phyloP scores from a whole-genome alignment of 1,140 invertebrate species.

The Cyclargus thomasi region DNA sequence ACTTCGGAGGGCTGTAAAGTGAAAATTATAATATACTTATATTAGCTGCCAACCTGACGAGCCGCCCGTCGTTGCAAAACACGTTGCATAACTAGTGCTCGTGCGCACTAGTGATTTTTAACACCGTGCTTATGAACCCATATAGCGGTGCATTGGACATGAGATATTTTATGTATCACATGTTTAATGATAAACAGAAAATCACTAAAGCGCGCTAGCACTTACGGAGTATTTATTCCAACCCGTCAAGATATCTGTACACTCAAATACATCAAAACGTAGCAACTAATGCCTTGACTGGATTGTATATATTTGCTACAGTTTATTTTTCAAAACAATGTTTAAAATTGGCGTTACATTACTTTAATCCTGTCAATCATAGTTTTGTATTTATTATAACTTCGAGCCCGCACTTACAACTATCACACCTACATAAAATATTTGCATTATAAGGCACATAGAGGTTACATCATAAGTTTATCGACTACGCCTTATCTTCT shows the following conservation, averaged over 20 bases:
- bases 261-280: too few species aligned
- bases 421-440: background rate
- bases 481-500: background rate
- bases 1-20: background rate
- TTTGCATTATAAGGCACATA: constrained; percentile 4
- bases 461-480: background rate
- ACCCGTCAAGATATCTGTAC: too few species aligned
- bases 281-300: too few species aligned
- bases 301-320: too few species aligned
- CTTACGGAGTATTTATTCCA: too few species aligned
- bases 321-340: background rate
- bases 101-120: too few species aligned
- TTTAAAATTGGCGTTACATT: background rate
- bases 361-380: background rate
- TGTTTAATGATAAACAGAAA: too few species aligned
- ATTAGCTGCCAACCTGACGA: background rate
- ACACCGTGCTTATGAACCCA: too few species aligned
- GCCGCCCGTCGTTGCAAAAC: background rate
- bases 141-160: too few species aligned
- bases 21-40: background rate
- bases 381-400: background rate
- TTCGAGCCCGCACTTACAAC: constrained; percentile 1
- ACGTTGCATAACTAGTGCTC: background rate
- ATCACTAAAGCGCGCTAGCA: too few species aligned
- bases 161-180: too few species aligned